Evolutionary conservation across 2,888 invertebrate genomes (phyloP).

Genomic region (Nephrocerus scutellatus): DNA sequence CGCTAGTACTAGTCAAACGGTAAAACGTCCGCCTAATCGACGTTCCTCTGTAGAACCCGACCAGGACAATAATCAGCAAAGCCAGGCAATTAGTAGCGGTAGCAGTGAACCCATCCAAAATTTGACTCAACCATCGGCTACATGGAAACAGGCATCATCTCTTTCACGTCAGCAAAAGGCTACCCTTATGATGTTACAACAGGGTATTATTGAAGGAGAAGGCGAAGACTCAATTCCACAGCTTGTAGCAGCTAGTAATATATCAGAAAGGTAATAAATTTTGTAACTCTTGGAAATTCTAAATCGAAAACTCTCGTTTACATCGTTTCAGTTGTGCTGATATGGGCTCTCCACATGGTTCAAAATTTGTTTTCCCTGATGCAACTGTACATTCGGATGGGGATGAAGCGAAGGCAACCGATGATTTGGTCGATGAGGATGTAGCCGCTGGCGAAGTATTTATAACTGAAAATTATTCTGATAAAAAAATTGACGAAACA

Average conservation of each 20-base stretch:
- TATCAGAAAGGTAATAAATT: background rate
- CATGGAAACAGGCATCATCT: constrained; percentile 39
- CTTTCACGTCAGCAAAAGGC: constrained; percentile 39
- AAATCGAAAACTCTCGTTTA: background rate
- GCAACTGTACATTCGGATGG: constrained; percentile 34
- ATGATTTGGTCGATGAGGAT: constrained; percentile 20
- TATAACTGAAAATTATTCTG: too few species aligned
- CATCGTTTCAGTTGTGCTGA: constrained; percentile 61
- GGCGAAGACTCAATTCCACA: constrained; percentile 71
- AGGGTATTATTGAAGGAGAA: constrained; percentile 43
- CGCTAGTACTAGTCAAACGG: constrained; percentile 27
- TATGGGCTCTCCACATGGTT: constrained; percentile 78
- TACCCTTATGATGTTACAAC: constrained; percentile 33
- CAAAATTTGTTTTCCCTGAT: constrained; percentile 61
- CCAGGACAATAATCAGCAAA: constrained; percentile 52
- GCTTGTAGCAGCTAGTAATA: constrained; percentile 67
- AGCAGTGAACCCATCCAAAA: constrained; percentile 56
- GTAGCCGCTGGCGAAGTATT: constrained; percentile 53
- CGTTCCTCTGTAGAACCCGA: too few species aligned
- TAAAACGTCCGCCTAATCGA: too few species aligned
- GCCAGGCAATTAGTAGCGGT: constrained; percentile 72
- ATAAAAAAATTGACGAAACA: too few species aligned
- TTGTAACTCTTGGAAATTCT: background rate
- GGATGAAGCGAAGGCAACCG: constrained; percentile 23
- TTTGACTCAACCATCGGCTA: constrained; percentile 28